phyloP scores from a whole-genome alignment of 2,113 vertebrate genomes.

The Cebidichthys violaceus region DNA sequence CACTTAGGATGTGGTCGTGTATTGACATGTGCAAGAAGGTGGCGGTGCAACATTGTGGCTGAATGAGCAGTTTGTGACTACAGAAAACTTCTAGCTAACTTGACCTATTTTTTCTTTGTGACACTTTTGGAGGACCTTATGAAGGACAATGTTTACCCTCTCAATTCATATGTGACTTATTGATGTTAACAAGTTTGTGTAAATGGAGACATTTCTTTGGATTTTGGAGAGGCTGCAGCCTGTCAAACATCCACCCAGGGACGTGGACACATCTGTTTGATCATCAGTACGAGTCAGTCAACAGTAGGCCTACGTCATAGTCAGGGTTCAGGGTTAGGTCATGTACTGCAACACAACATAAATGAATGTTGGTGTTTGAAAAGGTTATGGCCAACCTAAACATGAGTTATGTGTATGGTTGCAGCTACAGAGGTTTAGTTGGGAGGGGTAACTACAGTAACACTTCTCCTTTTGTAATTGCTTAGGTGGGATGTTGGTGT shows the following conservation, averaged over 20 bases:
- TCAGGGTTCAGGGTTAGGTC: constrained; percentile 48
- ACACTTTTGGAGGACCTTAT: not conserved
- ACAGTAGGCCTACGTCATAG: constrained; percentile 32
- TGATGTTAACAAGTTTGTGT: constrained; percentile 15
- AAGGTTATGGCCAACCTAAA: constrained; percentile 21
- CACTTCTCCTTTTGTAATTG: not conserved
- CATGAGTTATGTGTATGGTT: constrained; percentile 25
- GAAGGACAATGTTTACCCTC: constrained; percentile 4
- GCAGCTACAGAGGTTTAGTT: constrained; percentile 21
- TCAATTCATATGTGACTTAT: constrained; percentile 5
- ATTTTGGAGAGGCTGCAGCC: not conserved
- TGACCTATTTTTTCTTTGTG: not conserved
- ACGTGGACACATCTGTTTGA: constrained; percentile 48
- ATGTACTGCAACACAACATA: constrained; percentile 26
- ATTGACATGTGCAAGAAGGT: not conserved
- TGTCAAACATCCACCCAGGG: constrained; percentile 27
- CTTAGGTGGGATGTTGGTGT: not conserved
- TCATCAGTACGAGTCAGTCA: constrained; percentile 32
- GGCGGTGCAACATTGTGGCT: constrained; percentile 3
- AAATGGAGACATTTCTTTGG: constrained; percentile 2
- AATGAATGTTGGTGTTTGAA: constrained; percentile 21
- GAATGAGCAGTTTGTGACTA: constrained; percentile 5
- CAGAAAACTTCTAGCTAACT: constrained; percentile 8
- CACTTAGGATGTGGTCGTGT: constrained; percentile 65
- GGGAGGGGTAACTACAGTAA: not conserved